Evolutionary conservation across 2,888 invertebrate genomes (phyloP), one percentile per base, ranked within the genome.

Genomic region (Hemicrepidius hirtus): DNA sequence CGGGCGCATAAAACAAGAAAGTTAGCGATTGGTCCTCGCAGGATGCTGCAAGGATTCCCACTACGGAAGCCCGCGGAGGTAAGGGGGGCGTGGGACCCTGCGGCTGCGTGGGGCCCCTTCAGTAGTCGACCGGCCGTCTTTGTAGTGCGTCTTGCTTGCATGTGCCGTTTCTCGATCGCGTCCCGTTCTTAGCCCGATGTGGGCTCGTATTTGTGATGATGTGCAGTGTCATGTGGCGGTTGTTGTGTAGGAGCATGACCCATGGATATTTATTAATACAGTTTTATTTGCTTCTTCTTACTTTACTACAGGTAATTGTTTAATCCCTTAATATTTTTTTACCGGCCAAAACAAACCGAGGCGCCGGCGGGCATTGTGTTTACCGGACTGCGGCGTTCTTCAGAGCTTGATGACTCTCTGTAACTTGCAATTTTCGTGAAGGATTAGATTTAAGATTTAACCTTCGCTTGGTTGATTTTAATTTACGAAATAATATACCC

Each of bases 201-300:
- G 82, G 80, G 78, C 76, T 76, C 77, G 74, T 76, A 75, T 77
- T 78, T 80, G 84, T 84, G 85, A 85, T 84, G 82, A 87, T 87
- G 87, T 87, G 87, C 85, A 86, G 87, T 85, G 87, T 87, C 83
- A 86, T 87, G 86, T 87, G 87, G 87, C 86, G 87, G 80, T 85
- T 87, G 82, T 84, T 87, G 84, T 86, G 86, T 86, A 87, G 86
- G 85, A 87, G 86, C 85, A 87, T 87, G 86, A 86, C 87, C 84
- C 87, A 87, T 85, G 88, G 87, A 87, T 87, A 87, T 85, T 87
- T 87, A 28, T 50, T 57, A 81, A 84, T 87, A 83, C 87, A 87
- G 83, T 86, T 86, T 79, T 87, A 87, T 81, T 82, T 87, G 74
- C 81, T 87, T 78, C 84, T 87, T 76, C 84, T 87, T 76, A 86